Evolutionary conservation across 2,113 vertebrate genomes (phyloP), one percentile per base, ranked within the genome.

Genomic region (Rhabdornis inornatus): DNA sequence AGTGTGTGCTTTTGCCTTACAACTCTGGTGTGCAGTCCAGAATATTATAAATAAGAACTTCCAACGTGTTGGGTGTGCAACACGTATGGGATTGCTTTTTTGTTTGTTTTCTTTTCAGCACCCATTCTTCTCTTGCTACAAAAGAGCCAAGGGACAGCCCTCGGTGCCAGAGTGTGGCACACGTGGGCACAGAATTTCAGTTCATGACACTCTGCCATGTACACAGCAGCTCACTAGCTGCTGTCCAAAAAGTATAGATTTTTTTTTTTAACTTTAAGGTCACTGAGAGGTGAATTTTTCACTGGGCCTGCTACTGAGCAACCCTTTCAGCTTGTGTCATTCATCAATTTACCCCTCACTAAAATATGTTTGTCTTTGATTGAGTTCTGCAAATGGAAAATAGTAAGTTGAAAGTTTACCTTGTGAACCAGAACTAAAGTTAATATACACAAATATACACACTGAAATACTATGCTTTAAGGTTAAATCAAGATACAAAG

Each of bases 261-360:
- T 18, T n/a, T 55, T 21, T 80, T 35, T 75, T 56, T 47, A 53
- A 55, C 64, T 87, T 88, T 15, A 40, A 72, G 57, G 65, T 88
- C 63, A 69, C 25, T 10, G 4, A 71, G 89, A 83, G 71, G 57
- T 83, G 45, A 49, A 30, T 42, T 92, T 88, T 92, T 84, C 83
- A 47, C 0, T n/a, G 13, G 27, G 8, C 23, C 35, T 76, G 57
- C 75, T 85, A 47, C 17, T 55, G 65, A 94, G 59, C 6, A 5
- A 61, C 44, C 44, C 68, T 83, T 76, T 79, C 57, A 64, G 44
- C 57, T 90, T 49, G 40, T 57, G 28, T 61, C 59, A 23, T 89
- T 57, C 42, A 33, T 74, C 76, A 70, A 1, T 81, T 91, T 78
- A 70, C 25, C 49, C 44, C 18, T 89, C 45, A 24, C 39, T 89